Evolutionary conservation across 2,113 vertebrate species (phyloP), one percentile per base, ranked within the genome.

Genomic region (Gobio gobio): DNA sequence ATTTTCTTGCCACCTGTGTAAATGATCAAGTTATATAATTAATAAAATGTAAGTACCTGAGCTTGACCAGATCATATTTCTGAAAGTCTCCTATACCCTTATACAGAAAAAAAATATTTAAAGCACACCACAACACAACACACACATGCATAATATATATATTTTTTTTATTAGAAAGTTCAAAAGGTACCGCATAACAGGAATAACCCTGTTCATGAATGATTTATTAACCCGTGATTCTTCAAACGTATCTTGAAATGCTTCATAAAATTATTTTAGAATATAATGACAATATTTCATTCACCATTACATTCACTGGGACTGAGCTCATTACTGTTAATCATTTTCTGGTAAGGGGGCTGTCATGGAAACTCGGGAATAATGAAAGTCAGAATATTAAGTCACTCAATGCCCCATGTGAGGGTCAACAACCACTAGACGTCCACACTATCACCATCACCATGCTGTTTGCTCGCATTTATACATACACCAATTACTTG

Each of bases 351-450:
- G 56, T 36, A 78, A 78, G 36, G 6, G 36, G 36, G 14, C 78
- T 81, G 79, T 81, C 79, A 51, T 10, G 20, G 61, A 81, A 81
- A 81, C 63, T 51, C 59, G 12, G 61, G 43, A 80, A 68, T 49
- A 68, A 66, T 81, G 61, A 68, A 81, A 54, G 45, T 26, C n/a
- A 80, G n/a, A 64, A 80, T 79, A 47, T 63, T 29, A 79, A 79
- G 58, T 64, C 78, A 63, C n/a, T 79, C 40, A 80, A 2, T 80
- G 58, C 58, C 40, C 40, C 36, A 64, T 63, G 58, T 47, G 58
- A 73, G 79, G 61, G 45, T 82, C 79, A 82, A 29, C 26, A 82
- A 51, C 18, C 45, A 51, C 26, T 20, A 82, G 63, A 63, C 12
- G 3, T 82, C 79, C 79, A 49, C 10, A 49, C 24, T 64, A 8